These are phyloP conservation scores for Brotula barbata DNA, from an alignment of 2,797 vertebrate species.

Conservation along the genomic window DNA sequence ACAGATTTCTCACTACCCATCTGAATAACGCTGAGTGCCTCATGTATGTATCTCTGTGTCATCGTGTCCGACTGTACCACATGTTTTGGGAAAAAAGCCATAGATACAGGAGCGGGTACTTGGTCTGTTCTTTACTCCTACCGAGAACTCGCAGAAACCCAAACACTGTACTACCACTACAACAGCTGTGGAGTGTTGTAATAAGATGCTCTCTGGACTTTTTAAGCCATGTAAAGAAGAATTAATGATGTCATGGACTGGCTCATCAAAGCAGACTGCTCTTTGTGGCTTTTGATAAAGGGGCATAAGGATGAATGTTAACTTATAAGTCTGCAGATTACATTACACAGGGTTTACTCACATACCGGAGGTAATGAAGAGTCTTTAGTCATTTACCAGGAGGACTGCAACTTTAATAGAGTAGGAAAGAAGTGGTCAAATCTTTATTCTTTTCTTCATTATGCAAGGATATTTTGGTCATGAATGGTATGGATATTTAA, in stretches of 20 bases:
- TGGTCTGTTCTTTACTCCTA: slow-evolving; percentile 46
- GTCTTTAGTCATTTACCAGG: slow-evolving; percentile 22
- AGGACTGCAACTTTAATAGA: slow-evolving; percentile 20
- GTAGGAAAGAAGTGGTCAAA: slow-evolving; percentile 29
- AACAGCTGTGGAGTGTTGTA: slow-evolving; percentile 35
- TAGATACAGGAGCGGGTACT: slow-evolving; percentile 64
- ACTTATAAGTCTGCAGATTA: slow-evolving; percentile 45
- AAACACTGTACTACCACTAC: slow-evolving; percentile 53
- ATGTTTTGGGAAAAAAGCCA: slow-evolving; percentile 78
- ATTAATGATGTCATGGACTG: slow-evolving; percentile 78
- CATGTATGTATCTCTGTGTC: slow-evolving; percentile 42
- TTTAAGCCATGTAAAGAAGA: slow-evolving; percentile 68
- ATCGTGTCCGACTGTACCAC: slow-evolving; percentile 31
- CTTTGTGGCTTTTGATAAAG: slow-evolving; percentile 32
- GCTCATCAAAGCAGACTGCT: slow-evolving; percentile 52
- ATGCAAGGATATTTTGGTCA: slow-evolving; percentile 67
- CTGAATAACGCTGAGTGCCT: slow-evolving; percentile 74
- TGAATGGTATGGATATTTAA: slow-evolving; percentile 40
- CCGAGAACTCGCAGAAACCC: slow-evolving; percentile 38
- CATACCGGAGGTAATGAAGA: slow-evolving; percentile 16
- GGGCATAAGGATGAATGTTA: slow-evolving; percentile 50
- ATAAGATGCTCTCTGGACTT: slow-evolving; percentile 50
- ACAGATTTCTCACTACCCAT: slow-evolving; percentile 47
- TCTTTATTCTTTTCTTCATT: slow-evolving; percentile 62
- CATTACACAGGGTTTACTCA: slow-evolving; percentile 65